Evolutionary conservation across 35 echinoderm and acorn worm species (phyloP).

Genomic region (Apostichopus japonicus): DNA sequence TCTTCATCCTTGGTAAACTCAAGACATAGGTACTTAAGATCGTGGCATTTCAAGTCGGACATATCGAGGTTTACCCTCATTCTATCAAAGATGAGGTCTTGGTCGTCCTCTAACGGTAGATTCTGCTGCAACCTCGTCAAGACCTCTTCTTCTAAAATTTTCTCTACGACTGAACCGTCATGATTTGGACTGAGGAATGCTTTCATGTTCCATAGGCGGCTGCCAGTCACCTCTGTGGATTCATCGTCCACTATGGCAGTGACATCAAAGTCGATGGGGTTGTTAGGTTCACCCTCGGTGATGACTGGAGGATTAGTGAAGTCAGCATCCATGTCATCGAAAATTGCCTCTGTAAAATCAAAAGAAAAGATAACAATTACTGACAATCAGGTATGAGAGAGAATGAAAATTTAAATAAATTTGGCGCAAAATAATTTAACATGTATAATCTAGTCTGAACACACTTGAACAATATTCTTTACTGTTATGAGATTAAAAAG

Average conservation of each 20-base stretch:
- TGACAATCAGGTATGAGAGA: no score
- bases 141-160: slow-evolving; percentile 38
- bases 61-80: slow-evolving; percentile 54
- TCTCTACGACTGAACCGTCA: slow-evolving; percentile 39
- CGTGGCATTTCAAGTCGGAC: slow-evolving; percentile 21
- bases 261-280: slow-evolving; percentile 54
- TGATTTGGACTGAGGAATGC: slow-evolving; percentile 51
- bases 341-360: slow-evolving; percentile 40
- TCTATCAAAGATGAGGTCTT: slow-evolving; percentile 24
- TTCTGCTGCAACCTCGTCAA: slow-evolving; percentile 37
- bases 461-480: no score
- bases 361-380: neutral
- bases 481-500: no score
- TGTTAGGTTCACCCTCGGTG: slow-evolving; percentile 31
- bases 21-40: slow-evolving; percentile 53
- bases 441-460: no score
- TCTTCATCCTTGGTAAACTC: slow-evolving; percentile 64
- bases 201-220: slow-evolving; percentile 51
- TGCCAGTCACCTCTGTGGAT: slow-evolving; percentile 45
- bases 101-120: slow-evolving; percentile 12
- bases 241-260: slow-evolving; percentile 42
- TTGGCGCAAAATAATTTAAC: no score
- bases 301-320: neutral
- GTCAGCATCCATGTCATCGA: slow-evolving; percentile 52
- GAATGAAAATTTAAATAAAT: no score